Base-by-base conservation (phyloP, 2,797 vertebrate genomes). In the Spizella passerina region DNA sequence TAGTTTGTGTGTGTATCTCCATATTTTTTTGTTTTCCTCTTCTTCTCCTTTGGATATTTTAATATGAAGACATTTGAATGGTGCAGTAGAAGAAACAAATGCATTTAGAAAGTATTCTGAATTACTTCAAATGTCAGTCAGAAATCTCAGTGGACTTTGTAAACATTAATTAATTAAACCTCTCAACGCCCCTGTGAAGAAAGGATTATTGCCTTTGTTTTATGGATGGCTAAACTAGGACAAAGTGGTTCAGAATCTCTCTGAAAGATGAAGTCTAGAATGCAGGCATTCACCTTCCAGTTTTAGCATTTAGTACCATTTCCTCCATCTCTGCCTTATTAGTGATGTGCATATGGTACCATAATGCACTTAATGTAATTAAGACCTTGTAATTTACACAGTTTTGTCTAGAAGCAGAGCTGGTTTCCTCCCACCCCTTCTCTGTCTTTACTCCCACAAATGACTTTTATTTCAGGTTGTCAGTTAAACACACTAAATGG, bases 101-200 rank as follows among this genome's bases (percentile, higher is more conserved):
- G 53, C 79, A 36, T 72, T 91, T 85, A 8, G 78, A 80, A 92
- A 92, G 69, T 91, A 43, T 73, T 87, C 64, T 82, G 92, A 94
- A 82, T 92, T 70, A 78, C 55, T 91, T 91, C 60, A 78, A 81
- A 92, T 95, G 86, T 86, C 94, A 95, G 75, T 91, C 88, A 94
- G 88, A 93, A 93, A 75, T 91, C 92, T 93, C 92, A 92, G 6
- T 6, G 57, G 84, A 65, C 76, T 95, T 93, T 66, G 89, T 89
- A 95, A 94, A 95, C 82, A 83, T 92, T 92, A 95, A 95, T 96
- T 94, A 96, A 96, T 95, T 91, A 96, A 96, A 87, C 69, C 79
- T 95, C 79, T 95, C 88, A 95, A 91, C 41, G 30, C 76, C 82
- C 59, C 43, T 65, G 64, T 90, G 94, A 94, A 93, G 86, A 89